Evolutionary conservation across 2,888 invertebrate genomes (phyloP), one percentile per base, ranked within the genome.

Genomic region (Oeneis ivallda): DNA sequence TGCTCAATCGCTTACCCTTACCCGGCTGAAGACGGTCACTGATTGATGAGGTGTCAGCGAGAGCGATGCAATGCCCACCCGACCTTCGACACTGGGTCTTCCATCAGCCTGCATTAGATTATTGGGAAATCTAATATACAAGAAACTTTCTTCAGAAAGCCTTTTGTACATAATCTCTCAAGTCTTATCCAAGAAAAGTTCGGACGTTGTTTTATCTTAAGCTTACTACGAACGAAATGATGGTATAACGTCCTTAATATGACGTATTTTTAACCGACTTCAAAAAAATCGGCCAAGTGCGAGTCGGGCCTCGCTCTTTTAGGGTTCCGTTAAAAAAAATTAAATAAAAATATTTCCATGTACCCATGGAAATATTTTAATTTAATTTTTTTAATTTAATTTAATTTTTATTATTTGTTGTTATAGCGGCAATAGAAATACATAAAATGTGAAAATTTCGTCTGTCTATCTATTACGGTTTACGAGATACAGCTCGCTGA

Each of bases 31-130:
- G 66, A 64, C 62, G 68, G 67, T 67, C 65, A 66, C 75, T 81
- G 82, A 82, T 82, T 79, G 81, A 82, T 82, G 76, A 74, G 49
- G 69, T 67, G 76, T 75, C 76, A 65, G 64, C 69, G 76, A 80
- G 81, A 81, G 72, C 71, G 81, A 82, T 82, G 80, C 76, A 72
- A 56, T 66, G 69, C 68, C 72, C 72, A 65, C 70, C 62, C 71
- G 78, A 78, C 79, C 78, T 78, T 71, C 72, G 70, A 70, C 75
- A 65, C 59, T 62, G 47, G 47, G 62, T 72, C 70, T 68, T 78
- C 76, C 73, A 75, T 79, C 79, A 78, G 66, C 66, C 57, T 58
- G 69, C 76, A 77, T 79, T 78, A 79, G 71, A 59, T 75, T 79
- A 79, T 79, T 79, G 71, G 62, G 43, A 64, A 57, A 68, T 71